phyloP scores from a whole-genome alignment of 1,140 invertebrate species.

The Nomia melanderi region DNA sequence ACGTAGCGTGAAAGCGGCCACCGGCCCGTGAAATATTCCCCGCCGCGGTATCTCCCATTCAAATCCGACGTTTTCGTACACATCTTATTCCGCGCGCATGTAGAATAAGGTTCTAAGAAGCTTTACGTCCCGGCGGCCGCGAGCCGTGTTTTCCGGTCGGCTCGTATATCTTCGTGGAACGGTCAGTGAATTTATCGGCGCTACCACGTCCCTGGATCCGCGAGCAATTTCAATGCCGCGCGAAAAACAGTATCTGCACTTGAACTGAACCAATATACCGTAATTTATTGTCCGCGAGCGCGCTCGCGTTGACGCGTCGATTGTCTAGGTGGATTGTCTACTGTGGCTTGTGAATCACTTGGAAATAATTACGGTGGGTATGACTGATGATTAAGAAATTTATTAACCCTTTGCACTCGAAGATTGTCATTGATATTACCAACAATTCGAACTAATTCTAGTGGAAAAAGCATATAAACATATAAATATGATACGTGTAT shows the following conservation, averaged over 20 bases:
- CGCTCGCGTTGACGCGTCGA: not conserved
- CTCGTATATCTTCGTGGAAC: not conserved
- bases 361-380: too few relatives aligned
- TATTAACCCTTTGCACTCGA: too few relatives aligned
- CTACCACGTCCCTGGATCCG: not conserved
- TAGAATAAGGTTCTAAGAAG: conserved; percentile 5
- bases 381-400: too few relatives aligned
- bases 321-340: too few relatives aligned
- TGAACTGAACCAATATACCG: not conserved
- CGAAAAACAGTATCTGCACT: not conserved
- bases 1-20: conserved; percentile 4
- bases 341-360: too few relatives aligned
- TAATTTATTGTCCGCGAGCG: not conserved
- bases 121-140: too few relatives aligned
- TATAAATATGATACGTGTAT: too few relatives aligned
- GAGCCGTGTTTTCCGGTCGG: not conserved
- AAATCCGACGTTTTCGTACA: conserved; percentile 27
- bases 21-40: conserved; percentile 17
- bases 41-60: conserved; percentile 20
- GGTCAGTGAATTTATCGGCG: conserved; percentile 24
- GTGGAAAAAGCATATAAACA: too few relatives aligned
- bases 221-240: not conserved
- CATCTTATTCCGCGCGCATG: conserved; percentile 6
- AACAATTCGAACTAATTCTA: too few relatives aligned
- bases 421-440: too few relatives aligned